Percentiles rank a stretch among this genome's conserved stretches.
Conservation (phyloP, 2,888 invertebrate genomes). For the Tipula lateralis region DNA sequence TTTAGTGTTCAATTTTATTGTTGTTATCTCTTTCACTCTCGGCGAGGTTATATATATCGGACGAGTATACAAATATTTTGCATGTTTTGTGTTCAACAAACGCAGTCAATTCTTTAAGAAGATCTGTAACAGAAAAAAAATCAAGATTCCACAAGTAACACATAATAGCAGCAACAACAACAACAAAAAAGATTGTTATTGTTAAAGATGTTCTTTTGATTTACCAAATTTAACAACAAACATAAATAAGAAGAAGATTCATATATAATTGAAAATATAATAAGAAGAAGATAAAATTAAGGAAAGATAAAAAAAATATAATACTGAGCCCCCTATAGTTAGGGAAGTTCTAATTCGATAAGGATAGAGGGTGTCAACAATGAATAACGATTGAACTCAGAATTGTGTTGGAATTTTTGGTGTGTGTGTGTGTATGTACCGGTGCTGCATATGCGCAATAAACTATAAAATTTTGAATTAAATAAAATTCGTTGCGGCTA, state of each 20-base stretch:
- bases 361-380: slow-evolving; percentile 19
- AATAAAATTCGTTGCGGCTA: neutral
- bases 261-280: neutral
- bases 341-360: slow-evolving; percentile 24
- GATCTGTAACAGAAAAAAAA: neutral
- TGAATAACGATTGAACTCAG: slow-evolving; percentile 1
- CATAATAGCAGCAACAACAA: neutral
- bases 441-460: neutral
- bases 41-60: neutral
- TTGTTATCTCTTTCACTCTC: neutral
- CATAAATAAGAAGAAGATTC: neutral
- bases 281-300: neutral
- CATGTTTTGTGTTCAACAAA: slow-evolving; percentile 8
- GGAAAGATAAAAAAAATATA: neutral
- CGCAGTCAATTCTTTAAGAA: neutral
- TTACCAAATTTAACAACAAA: slow-evolving; percentile 12
- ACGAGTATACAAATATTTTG: neutral
- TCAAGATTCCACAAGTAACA: neutral
- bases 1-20: slow-evolving; percentile 11
- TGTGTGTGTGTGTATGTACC: neutral
- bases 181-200: neutral
- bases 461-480: slow-evolving; percentile 13
- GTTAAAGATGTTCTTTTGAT: slow-evolving; percentile 15
- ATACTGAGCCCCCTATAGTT: slow-evolving; percentile 9
- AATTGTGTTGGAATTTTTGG: neutral